A percentile compares a stretch with the other conserved stretches of the same genome.
phyloP scores from a whole-genome alignment of 2,113 vertebrate genomes.

The Neoarius graeffei region DNA sequence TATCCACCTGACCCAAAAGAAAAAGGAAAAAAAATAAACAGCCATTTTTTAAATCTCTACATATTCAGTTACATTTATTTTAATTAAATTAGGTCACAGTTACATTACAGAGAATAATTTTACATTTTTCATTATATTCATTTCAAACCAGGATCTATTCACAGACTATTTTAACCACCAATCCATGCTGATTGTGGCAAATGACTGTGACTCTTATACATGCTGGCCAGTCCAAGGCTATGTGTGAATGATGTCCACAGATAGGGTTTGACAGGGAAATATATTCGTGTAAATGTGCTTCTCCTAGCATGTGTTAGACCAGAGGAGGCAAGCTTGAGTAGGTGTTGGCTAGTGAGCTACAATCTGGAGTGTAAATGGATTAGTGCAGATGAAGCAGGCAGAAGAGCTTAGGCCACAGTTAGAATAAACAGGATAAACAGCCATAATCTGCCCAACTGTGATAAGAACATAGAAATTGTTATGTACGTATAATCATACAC shows the following conservation, averaged over 20 bases:
- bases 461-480: conserved; percentile 61
- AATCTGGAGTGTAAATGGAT: conserved; percentile 65
- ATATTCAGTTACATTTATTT: conserved; percentile 3
- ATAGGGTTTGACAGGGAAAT: conserved; percentile 29
- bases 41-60: neutral
- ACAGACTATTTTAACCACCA: neutral
- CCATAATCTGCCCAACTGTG: conserved; percentile 58
- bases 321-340: conserved; percentile 7
- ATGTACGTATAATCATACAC: conserved; percentile 9
- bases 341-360: conserved; percentile 46
- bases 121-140: neutral
- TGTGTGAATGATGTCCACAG: neutral
- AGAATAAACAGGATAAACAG: conserved; percentile 64
- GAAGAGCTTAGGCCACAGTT: conserved; percentile 58
- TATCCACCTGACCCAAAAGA: neutral
- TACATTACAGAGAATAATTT: neutral
- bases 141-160: neutral
- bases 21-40: neutral
- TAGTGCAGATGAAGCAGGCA: conserved; percentile 64
- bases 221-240: neutral
- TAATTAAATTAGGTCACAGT: neutral
- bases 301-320: conserved; percentile 18
- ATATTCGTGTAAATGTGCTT: conserved; percentile 25
- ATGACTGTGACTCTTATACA: neutral
- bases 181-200: neutral